Base-by-base conservation (phyloP, 2,113 vertebrate genomes). In the Mesoclemmys tuberculata region DNA sequence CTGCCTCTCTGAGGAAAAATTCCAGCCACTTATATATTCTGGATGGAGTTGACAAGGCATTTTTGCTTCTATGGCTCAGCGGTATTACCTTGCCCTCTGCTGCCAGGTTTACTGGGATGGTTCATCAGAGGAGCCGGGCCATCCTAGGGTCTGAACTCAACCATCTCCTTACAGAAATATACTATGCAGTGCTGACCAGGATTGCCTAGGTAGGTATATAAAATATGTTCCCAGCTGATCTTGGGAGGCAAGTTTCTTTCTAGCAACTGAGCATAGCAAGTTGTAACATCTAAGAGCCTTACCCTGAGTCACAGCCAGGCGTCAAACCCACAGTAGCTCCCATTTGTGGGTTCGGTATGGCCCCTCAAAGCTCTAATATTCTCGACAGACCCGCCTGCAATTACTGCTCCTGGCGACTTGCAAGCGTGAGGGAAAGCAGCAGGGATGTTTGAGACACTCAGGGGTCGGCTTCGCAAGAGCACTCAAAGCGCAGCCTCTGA, bases 391-490 rank as follows among this genome's bases (percentile, higher is more conserved):
- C 38, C 1, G 55, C 90, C 91, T 97, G 93, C 92, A 97, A 93
- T 96, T 91, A 61, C 68, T 68, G 84, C 84, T 55, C 51, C 80
- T 84, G 93, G 77, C 54, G 92, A 84, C 49, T 74, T 12, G 31
- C 80, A 94, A 54, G 49, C 13, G 21, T 95, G 94, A 95, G 82
- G 49, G 75, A 91, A 96, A 96, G 90, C 94, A 95, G 96, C 83
- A 84, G 93, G 93, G 92, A 61, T 84, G 80, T 93, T 97, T 95
- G 95, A 90, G 96, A 94, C 95, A 96, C 82, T 56, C 84, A 88
- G 82, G 77, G 92, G 58, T 51, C 91, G 94, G 84, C 88, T 97
- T 95, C 85, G 91, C 87, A 95, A 94, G 46, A 91, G 85, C 54
- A 52, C 86, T 96, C 84, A 7, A 86, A 93, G 86, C 91, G 14